Base-by-base conservation (phyloP, 2,797 vertebrate genomes). In the Cynopterus sphinx region DNA sequence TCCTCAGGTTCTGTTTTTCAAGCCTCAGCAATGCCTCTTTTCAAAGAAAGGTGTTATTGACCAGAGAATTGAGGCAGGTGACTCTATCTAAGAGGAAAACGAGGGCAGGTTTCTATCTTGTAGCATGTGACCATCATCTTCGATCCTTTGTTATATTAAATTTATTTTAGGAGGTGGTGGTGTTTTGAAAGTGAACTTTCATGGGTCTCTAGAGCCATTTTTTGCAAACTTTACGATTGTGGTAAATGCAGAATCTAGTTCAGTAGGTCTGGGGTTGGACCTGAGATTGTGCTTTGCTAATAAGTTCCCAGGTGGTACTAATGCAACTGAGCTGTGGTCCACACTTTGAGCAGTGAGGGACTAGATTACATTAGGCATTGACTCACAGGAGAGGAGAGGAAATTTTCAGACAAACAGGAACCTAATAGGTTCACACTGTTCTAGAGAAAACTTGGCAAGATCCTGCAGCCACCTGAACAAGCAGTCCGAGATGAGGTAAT, bases 401-500 rank as follows among this genome's bases (percentile, higher is more conserved):
- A 67, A 81, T 11, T 83, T 73, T 92, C 88, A 92, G 77, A 84
- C 43, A 85, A 95, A 91, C 88, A 95, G 87, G 88, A 95, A 70
- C 77, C 61, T 93, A 81, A 92, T 21, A 90, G 93, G 75, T 88
- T 95, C 87, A 63, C 43, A 81, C 43, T 95, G 95, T 94, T 97
- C 94, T 91, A 39, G 90, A 94, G 96, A 94, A 95, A 71, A 96
- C 90, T 89, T 97, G 97, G 96, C 96, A 91, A 87, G 95, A 61
- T 91, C 17, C 43, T 39, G 43, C 78, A 77, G 70, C 73, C 97
- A 97, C 95, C 97, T 97, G 97, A 89, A 95, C 87, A 95, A 97
- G 94, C 95, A 96, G 36, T 57, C 86, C 49, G 9, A 55, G 81
- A 85, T 97, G 96, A 97, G 46, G 84, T 96, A 90, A 97, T 79